Evolutionary conservation across 2,888 invertebrate species (phyloP).

Genomic region (Lochmaea crataegi): DNA sequence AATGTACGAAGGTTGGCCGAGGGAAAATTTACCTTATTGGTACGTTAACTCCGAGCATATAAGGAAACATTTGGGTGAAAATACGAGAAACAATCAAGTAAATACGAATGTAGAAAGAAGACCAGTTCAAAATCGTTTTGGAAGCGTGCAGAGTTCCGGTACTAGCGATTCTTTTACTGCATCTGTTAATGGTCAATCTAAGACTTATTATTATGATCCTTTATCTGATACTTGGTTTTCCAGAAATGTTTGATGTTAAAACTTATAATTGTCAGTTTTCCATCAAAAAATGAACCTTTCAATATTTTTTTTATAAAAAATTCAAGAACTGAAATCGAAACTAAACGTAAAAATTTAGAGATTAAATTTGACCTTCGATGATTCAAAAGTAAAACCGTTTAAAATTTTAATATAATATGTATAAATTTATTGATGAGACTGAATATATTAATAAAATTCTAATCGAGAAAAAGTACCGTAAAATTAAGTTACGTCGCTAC

Average conservation of each 20-base stretch:
- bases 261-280: too few species aligned
- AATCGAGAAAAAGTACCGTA: too few species aligned
- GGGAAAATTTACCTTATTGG: slow-evolving; percentile 12
- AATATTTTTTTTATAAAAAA: too few species aligned
- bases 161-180: slow-evolving; percentile 8
- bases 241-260: background rate
- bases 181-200: slow-evolving; percentile 5
- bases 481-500: too few species aligned
- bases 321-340: too few species aligned
- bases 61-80: background rate
- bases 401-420: too few species aligned
- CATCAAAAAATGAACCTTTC: too few species aligned
- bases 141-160: background rate
- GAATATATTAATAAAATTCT: too few species aligned
- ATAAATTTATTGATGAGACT: too few species aligned
- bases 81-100: background rate
- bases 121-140: background rate
- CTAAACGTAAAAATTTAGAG: too few species aligned
- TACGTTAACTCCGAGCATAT: slow-evolving; percentile 1
- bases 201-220: slow-evolving; percentile 21
- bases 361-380: too few species aligned
- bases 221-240: slow-evolving; percentile 16
- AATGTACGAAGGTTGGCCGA: background rate
- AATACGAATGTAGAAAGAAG: background rate
- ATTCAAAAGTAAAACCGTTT: too few species aligned